Base-by-base conservation (phyloP, 92 coral and sea anemone genomes). In the Montipora capitata region DNA sequence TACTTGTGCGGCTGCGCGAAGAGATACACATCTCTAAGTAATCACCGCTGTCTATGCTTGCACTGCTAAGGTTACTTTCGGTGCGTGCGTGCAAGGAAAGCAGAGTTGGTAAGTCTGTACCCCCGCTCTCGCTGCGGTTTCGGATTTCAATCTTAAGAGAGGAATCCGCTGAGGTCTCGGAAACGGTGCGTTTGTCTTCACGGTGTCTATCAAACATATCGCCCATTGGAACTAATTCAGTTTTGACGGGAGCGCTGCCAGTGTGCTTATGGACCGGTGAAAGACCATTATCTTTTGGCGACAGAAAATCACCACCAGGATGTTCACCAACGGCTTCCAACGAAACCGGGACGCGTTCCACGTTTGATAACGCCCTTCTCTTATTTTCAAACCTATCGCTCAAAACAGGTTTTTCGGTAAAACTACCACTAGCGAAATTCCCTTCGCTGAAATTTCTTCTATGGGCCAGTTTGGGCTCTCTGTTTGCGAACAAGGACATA, bases 361-460 rank as follows among this genome's bases (percentile, higher is more conserved):
- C 91, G 39, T 93, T 95, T 13, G 98, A 95, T 44, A 74, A 54
- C 6, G 98, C 92, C 79, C 98, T 88, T 48, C 92, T 65, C 76
- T 95, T 95, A 3, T 81, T 62, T 5, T 90, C 96, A 41, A 81
- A n/a, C 20, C 39, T 91, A 77, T 66, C 84, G 61, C 72, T 38
- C 40, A 73, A 45, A 15, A 76, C 40, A 51, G 7, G 39, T 75
- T 84, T 66, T 72, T 84, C 81, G 12, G 68, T 51, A 66, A 77
- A 71, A 78, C 61, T 68, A 68, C 79, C 41, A 3, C 84, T 64
- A 7, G 81, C 54, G 45, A 93, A 93, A 67, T 89, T 85, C 56
- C 96, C 96, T 68, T 93, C 89, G 74, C 98, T 95, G 68, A 80
- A 93, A 76, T 95, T 93, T 66, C 98, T 89, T 49, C 83, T 86